A percentile compares a stretch with the other conserved stretches of the same genome.
Evolutionary conservation across 1,140 invertebrate species (phyloP).

Genomic region (Drosophila suzukii): DNA sequence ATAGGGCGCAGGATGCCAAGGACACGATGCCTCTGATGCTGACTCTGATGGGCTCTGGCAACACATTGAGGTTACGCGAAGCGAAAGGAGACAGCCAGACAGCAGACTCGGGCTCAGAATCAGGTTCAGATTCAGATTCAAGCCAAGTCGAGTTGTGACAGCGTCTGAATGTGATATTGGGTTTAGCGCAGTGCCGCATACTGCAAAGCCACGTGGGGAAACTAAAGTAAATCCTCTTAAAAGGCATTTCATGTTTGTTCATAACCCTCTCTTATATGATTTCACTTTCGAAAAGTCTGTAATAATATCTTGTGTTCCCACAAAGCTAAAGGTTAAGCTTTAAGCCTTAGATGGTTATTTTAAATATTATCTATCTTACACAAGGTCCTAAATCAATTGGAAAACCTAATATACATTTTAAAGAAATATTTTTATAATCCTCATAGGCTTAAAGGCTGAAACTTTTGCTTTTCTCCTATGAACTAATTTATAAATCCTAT

Average conservation of each 20-base stretch:
- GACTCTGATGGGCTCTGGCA: slow-evolving; percentile 63
- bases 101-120: slow-evolving; percentile 45
- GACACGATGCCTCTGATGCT: slow-evolving; percentile 41
- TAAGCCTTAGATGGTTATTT: too few species aligned
- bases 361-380: too few species aligned
- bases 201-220: slow-evolving; percentile 24
- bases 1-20: slow-evolving; percentile 58
- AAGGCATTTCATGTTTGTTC: neutral
- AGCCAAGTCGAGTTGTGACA: slow-evolving; percentile 56
- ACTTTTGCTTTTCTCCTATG: too few species aligned
- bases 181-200: slow-evolving; percentile 37
- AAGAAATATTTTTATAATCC: too few species aligned
- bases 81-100: slow-evolving; percentile 61
- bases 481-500: too few species aligned
- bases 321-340: too few species aligned
- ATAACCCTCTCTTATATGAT: neutral
- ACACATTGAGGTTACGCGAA: slow-evolving; percentile 77
- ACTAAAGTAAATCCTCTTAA: neutral
- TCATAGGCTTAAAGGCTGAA: too few species aligned
- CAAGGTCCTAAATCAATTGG: too few species aligned
- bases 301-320: too few species aligned
- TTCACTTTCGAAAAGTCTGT: neutral
- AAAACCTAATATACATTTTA: too few species aligned
- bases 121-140: slow-evolving; percentile 39
- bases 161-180: slow-evolving; percentile 43